Evolutionary conservation across 2,797 vertebrate genomes (phyloP).

Genomic region (Caiman crocodilus): DNA sequence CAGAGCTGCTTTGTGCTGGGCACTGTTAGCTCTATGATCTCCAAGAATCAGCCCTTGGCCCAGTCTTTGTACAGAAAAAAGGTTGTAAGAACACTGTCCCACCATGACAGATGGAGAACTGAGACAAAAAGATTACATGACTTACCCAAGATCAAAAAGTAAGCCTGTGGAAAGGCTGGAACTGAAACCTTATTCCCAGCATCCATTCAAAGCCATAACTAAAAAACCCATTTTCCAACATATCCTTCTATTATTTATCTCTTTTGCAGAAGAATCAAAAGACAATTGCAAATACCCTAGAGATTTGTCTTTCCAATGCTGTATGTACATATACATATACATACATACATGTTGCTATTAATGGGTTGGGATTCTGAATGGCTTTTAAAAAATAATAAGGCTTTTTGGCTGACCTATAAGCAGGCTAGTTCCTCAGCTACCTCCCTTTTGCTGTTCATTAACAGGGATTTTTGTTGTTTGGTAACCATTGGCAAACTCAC

Average conservation of each 20-base stretch:
- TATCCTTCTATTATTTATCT: neutral
- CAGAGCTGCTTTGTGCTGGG: neutral
- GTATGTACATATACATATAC: accelerated
- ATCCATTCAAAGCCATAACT: neutral
- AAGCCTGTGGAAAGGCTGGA: neutral
- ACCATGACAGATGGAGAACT: neutral
- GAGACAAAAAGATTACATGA: neutral
- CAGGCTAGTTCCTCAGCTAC: neutral
- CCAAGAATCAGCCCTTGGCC: accelerated
- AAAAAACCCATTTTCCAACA: neutral
- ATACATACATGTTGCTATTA: accelerated
- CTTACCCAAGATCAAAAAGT: neutral
- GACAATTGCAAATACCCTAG: neutral
- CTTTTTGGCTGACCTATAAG: neutral
- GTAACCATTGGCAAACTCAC: accelerated
- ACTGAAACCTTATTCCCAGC: neutral
- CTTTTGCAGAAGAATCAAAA: neutral
- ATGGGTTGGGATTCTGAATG: neutral
- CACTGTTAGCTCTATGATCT: neutral
- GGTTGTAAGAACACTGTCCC: neutral
- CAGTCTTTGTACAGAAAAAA: neutral
- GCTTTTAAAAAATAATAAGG: neutral
- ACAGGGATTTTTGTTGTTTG: neutral
- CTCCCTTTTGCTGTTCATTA: neutral
- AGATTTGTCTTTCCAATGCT: accelerated